Evolutionary conservation across 2,113 vertebrate species (phyloP).

Genomic region (Triplophysa rosa): DNA sequence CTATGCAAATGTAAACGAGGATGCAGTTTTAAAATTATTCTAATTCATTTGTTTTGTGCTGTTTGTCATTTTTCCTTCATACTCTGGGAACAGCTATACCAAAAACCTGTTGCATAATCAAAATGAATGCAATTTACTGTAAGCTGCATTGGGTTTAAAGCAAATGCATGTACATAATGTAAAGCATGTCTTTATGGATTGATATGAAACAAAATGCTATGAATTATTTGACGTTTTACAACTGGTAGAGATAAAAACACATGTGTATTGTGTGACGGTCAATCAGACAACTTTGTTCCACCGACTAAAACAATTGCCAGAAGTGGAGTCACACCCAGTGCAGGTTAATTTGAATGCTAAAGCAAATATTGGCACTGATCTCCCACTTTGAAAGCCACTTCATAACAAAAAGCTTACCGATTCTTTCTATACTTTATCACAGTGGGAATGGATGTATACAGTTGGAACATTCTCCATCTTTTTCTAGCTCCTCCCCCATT

Average conservation of each 20-base stretch:
- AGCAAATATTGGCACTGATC: constrained; percentile 35
- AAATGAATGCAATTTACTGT: too few relatives aligned
- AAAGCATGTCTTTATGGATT: not conserved
- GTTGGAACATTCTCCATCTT: constrained; percentile 20
- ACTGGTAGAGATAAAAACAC: not conserved
- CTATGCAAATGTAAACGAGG: too few relatives aligned
- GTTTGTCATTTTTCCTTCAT: too few relatives aligned
- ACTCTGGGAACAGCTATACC: too few relatives aligned
- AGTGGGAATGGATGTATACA: constrained; percentile 25
- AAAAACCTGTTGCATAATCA: too few relatives aligned
- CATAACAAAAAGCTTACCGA: not conserved
- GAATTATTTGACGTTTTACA: not conserved
- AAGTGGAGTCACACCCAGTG: not conserved
- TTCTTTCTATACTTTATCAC: not conserved
- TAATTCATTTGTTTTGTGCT: too few relatives aligned
- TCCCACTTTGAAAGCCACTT: not conserved
- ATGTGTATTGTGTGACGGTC: not conserved
- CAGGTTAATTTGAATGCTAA: not conserved
- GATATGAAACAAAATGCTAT: not conserved
- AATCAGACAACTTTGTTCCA: not conserved
- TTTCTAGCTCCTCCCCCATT: constrained; percentile 15
- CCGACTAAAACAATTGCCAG: not conserved
- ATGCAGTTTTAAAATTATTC: too few relatives aligned
- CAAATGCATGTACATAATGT: too few relatives aligned
- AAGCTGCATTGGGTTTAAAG: too few relatives aligned